Evolutionary conservation across 2,113 vertebrate species (phyloP).

Genomic region (Ceyx cyanopectus): DNA sequence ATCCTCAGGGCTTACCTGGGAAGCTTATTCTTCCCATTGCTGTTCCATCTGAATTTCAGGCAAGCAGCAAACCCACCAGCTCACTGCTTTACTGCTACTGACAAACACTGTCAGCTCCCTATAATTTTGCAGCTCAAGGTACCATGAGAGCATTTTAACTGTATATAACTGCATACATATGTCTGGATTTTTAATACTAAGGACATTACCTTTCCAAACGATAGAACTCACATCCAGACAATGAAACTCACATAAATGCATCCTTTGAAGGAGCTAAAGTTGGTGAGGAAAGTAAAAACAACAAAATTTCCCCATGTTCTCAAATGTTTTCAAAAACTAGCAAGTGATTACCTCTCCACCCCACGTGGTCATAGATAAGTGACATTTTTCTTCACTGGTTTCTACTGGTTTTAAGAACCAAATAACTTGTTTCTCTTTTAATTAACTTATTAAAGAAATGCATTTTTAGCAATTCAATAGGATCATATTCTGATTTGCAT

Average conservation of each 20-base stretch:
- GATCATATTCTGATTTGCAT: not conserved
- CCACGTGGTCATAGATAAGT: fast-evolving
- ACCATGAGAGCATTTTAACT: not conserved
- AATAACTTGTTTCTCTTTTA: not conserved
- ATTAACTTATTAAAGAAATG: not conserved
- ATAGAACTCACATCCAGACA: not conserved
- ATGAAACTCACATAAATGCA: not conserved
- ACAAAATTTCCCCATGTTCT: not conserved
- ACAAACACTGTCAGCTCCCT: not conserved
- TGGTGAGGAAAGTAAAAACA: not conserved
- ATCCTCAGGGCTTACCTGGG: not conserved
- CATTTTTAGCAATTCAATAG: not conserved
- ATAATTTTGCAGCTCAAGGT: not conserved
- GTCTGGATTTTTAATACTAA: not conserved
- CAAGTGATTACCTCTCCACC: not conserved
- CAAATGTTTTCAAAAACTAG: not conserved
- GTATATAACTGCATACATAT: not conserved
- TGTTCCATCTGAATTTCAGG: not conserved
- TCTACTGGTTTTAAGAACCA: not conserved
- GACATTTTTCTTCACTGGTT: not conserved
- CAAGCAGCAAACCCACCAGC: not conserved
- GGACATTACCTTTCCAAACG: not conserved
- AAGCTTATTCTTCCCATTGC: not conserved
- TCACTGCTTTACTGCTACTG: not conserved
- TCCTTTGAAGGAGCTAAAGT: not conserved